Evolutionary conservation across 2,113 vertebrate species (phyloP), one percentile per base, ranked within the genome.

Genomic region (Okapia johnstoni): DNA sequence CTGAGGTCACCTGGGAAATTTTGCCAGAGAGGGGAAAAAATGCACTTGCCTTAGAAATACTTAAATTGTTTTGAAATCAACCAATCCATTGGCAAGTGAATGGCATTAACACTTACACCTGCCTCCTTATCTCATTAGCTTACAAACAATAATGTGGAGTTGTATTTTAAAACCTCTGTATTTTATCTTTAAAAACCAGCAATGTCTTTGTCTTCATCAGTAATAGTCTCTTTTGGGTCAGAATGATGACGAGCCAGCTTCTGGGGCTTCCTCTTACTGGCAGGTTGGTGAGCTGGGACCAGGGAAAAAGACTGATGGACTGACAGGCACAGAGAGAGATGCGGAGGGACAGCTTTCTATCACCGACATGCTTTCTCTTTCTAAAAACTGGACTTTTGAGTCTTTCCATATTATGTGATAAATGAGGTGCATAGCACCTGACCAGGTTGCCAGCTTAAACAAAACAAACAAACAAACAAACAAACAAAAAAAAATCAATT

Each of bases 11-110:
- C 54, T 1, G 0, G 26, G 54, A 81, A 19, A 89, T 60, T 70
- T 48, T 50, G 33, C 57, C 57, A 66, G 43, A 54, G 46, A 40
- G 21, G 46, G 6, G 30, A 28, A 85, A 63, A 60, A 50, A 48
- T 13, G 23, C 21, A 33, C 4, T 15, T 6, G 36, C 43, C 61
- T 57, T 48, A 77, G 87, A 88, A 92, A 79, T 30, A n/a, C 16
- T 73, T 77, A 40, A 50, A 58, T 92, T 15, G 84, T 70, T 81
- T 84, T 81, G 86, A 93, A 76, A 70, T 52, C 48, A 46, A 36
- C 50, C 48, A 61, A 30, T 40, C 36, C 4, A 10, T 5, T 36
- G 33, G 15, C 25, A 55, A 86, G 54, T 2, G 57, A 70, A 52
- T 2, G 14, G 6, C 2, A 1, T 16, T 14, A 16, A 79, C 19